These are phyloP conservation scores for Palaemon carinicauda DNA, from an alignment of 1,140 invertebrate genomes.

Conservation along the genomic window DNA sequence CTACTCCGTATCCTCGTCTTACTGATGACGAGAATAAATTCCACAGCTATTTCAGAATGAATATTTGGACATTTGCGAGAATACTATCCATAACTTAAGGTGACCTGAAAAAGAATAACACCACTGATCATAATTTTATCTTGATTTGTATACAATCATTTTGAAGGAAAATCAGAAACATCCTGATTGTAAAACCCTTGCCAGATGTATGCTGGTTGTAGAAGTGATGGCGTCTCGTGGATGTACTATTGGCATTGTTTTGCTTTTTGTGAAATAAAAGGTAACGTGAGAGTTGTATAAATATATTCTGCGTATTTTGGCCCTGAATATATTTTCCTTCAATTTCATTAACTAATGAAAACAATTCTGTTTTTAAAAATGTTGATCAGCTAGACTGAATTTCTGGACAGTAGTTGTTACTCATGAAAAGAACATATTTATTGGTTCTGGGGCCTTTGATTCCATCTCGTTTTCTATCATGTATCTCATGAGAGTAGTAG, in stretches of 20 bases:
- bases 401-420: conserved; percentile 36
- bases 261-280: neutral
- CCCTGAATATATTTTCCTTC: no score
- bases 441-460: neutral
- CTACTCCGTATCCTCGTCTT: neutral
- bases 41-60: conserved; percentile 10
- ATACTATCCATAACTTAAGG: neutral
- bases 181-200: neutral
- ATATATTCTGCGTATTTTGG: neutral
- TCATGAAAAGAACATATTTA: conserved; percentile 36
- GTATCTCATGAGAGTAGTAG: conserved; percentile 21
- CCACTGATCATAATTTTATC: neutral
- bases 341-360: no score
- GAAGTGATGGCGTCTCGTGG: neutral
- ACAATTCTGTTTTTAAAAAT: conserved; percentile 40
- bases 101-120: neutral
- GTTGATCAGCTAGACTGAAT: conserved; percentile 41
- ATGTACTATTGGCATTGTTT: neutral
- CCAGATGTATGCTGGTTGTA: neutral
- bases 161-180: neutral
- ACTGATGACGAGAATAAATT: conserved; percentile 2
- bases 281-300: neutral
- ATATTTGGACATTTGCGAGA: conserved; percentile 6
- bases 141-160: neutral
- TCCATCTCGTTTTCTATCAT: neutral